Base-by-base conservation (phyloP, 2,113 vertebrate genomes). In the Rhombomys opimus region DNA sequence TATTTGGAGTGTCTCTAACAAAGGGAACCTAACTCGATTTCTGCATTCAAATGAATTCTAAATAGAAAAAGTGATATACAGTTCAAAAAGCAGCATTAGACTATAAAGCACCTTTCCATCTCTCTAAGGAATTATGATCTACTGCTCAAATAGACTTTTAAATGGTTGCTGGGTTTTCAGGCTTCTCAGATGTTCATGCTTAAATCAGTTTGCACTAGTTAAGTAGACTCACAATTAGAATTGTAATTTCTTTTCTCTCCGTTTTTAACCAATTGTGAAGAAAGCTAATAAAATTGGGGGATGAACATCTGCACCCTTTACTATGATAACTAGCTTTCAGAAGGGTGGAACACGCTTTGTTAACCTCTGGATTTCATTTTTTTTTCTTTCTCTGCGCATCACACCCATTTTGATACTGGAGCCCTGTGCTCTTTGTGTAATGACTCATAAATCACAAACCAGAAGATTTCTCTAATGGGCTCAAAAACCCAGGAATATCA, bases 71-170 rank as follows among this genome's bases (percentile, higher is more conserved):
- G 97, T 98, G 97, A 98, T 97, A 97, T 97, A 95, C 95, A 98
- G 98, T 98, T 98, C 98, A 98, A 98, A 98, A 98, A 95, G 97
- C 98, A 86, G 95, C 87, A 97, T 98, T 98, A 98, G 98, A 98
- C 98, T 97, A 97, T 96, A 98, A 98, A 98, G 95, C 96, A 96
- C 96, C 96, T 97, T 97, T 97, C 98, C 97, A 76, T 98, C 98
- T 98, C 97, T 98, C 97, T 88, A 89, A 96, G 96, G 98, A 98
- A 98, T 98, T 6, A n/a, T 97, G 97, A 98, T 98, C 98, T 98
- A 97, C 87, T 97, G 96, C 97, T 98, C 98, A 98, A 97, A 97
- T 97, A 98, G 97, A 98, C 97, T 97, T 98, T 98, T 98, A 98
- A 98, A 98, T 97, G 95, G 97, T 98, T 97, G 97, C 97, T 30